Evolutionary conservation across 2,888 invertebrate genomes (phyloP), one percentile per base, ranked within the genome.

Genomic region (Chydorus sphaericus): DNA sequence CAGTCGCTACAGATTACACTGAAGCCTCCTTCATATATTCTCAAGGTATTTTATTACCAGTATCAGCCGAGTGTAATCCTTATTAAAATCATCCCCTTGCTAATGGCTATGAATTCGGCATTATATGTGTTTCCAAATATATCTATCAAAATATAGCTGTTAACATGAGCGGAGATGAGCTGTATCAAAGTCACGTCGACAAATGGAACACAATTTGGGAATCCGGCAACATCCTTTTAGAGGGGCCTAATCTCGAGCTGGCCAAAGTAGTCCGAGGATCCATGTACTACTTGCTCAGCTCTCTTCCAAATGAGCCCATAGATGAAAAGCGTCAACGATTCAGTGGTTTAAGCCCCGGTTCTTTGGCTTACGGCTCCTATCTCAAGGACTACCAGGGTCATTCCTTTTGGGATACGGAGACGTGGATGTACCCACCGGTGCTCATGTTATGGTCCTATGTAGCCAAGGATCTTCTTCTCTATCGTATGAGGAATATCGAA

Each of bases 391-490:
- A 63, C 44, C 62, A 63, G 59, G 64, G 62, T 29, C 62, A 63
- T 44, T 59, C 59, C 7, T 64, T 63, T 38, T 62, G 63, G 63
- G 65, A 64, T 54, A 63, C 63, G 10, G 63, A 63, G 51, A 63
- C 60, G 10, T 63, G 64, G 63, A 64, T 64, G 63, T 64, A 59
- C 48, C 64, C 64, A 7, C 8, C 60, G 1, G 56, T 64, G 23
- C 56, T 62, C 3, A 61, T 63, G 54, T 58, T 64, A 28, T 61
- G 58, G 56, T 63, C 63, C 8, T 57, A 62, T 26, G 53, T 57
- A 2, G 63, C 64, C 1, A 56, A 58, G 51, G 58, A 63, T 55
- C 57, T 63, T 11, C 38, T 64, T n/a, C 63, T 62, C 39, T 64
- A 64, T 49, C 56, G 64, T 3, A 50, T 62, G 18, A 44, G 54